These are phyloP conservation scores for Platalea minor DNA, from an alignment of 2,797 vertebrate species.

Conservation along the genomic window DNA sequence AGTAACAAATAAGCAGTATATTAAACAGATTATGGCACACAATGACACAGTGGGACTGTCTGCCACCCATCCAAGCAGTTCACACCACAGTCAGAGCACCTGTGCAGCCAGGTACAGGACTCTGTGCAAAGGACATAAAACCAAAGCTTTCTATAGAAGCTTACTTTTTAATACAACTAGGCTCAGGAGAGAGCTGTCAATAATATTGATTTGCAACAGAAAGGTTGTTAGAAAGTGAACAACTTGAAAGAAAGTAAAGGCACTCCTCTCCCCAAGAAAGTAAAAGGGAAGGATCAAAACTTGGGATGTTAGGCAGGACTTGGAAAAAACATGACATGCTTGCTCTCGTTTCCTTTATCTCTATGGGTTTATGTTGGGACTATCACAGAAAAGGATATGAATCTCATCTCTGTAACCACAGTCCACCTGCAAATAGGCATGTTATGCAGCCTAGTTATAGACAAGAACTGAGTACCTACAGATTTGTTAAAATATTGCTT, in stretches of 20 bases:
- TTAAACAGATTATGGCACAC: not conserved
- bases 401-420: not conserved
- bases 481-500: not conserved
- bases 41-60: not conserved
- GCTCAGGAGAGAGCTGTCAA: not conserved
- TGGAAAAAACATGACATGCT: not conserved
- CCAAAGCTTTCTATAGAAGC: not conserved
- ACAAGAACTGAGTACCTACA: not conserved
- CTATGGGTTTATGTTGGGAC: not conserved
- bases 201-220: not conserved
- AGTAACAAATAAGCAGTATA: not conserved
- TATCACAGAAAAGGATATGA: not conserved
- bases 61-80: not conserved
- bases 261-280: not conserved
- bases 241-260: not conserved
- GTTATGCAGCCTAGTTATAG: not conserved
- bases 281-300: not conserved
- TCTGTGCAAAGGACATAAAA: not conserved
- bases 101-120: not conserved
- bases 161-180: not conserved
- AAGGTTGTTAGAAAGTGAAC: not conserved
- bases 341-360: not conserved
- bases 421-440: not conserved
- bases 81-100: not conserved
- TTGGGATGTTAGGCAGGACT: not conserved